A percentile compares a stretch with the other conserved stretches of the same genome.
Conservation (phyloP, 2,888 invertebrate species). For the Steromphala cineraria region DNA sequence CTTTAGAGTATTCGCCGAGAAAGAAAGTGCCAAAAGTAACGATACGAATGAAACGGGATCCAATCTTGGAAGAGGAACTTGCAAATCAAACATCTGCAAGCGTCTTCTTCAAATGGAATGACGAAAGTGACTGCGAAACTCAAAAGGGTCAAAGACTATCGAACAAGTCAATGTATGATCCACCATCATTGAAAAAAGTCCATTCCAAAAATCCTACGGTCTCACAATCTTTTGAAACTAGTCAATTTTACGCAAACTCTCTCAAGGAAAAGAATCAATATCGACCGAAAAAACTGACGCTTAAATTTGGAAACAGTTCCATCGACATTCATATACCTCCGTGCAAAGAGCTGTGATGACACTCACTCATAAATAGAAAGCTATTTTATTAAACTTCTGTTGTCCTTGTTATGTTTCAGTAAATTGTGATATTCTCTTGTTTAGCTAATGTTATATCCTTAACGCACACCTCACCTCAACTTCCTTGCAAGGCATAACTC, state of each 20-base stretch:
- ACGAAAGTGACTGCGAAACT: conserved; percentile 31
- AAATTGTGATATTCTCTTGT: too few species aligned
- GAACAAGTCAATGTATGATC: not conserved
- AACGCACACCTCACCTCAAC: too few species aligned
- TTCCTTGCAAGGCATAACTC: too few species aligned
- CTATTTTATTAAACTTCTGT: conserved; percentile 1
- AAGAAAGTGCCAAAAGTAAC: conserved; percentile 55
- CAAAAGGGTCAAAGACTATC: not conserved
- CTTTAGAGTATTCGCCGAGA: conserved; percentile 20
- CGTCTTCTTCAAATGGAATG: conserved; percentile 49
- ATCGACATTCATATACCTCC: conserved; percentile 29
- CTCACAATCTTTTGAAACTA: not conserved
- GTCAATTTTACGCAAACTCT: not conserved
- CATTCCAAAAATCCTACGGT: not conserved
- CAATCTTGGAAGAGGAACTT: conserved; percentile 50
- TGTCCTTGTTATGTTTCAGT: not conserved
- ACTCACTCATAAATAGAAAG: not conserved
- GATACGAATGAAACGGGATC: conserved; percentile 55
- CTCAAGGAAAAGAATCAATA: not conserved
- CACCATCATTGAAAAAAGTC: not conserved
- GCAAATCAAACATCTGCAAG: conserved; percentile 39
- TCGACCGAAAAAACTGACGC: conserved; percentile 25
- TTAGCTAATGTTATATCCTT: too few species aligned
- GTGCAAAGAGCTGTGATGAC: conserved; percentile 13
- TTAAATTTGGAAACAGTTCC: conserved; percentile 26